Evolutionary conservation across 2,113 vertebrate species (phyloP).

Genomic region (Hemiscyllium ocellatum): DNA sequence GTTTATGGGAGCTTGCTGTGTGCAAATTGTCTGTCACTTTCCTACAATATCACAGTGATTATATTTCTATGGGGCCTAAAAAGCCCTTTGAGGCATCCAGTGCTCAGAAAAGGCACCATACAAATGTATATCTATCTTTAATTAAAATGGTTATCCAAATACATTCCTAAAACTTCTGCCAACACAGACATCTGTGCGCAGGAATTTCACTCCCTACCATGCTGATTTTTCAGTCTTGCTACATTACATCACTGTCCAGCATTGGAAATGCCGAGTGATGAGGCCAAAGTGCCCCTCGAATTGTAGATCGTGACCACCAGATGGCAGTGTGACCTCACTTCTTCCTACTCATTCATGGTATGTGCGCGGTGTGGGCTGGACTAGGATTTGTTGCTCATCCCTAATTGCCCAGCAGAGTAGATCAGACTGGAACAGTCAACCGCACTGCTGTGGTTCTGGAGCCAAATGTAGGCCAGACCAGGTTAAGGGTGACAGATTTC

Average conservation of each 20-base stretch:
- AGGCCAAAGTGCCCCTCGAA: not conserved
- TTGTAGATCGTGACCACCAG: not conserved
- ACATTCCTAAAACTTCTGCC: not conserved
- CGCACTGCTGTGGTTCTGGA: too few relatives aligned
- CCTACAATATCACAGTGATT: not conserved
- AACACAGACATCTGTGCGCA: not conserved
- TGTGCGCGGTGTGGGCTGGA: too few relatives aligned
- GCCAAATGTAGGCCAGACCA: too few relatives aligned
- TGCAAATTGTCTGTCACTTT: not conserved
- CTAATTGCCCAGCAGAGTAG: too few relatives aligned
- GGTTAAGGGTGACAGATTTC: too few relatives aligned
- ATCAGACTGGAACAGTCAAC: too few relatives aligned
- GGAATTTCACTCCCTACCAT: not conserved
- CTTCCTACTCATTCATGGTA: not conserved
- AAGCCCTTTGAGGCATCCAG: not conserved
- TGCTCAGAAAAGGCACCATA: too few relatives aligned
- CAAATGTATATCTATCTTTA: not conserved
- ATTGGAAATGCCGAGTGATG: not conserved
- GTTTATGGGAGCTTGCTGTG: not conserved
- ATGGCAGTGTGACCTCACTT: not conserved
- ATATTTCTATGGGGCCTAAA: not conserved
- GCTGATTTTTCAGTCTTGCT: not conserved
- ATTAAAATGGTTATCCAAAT: not conserved
- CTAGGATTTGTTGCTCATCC: too few relatives aligned
- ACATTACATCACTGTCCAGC: not conserved